Percentiles rank a stretch among this genome's conserved stretches.
phyloP scores from a whole-genome alignment of 2,888 invertebrate species.

The Dasypogon diadema region DNA sequence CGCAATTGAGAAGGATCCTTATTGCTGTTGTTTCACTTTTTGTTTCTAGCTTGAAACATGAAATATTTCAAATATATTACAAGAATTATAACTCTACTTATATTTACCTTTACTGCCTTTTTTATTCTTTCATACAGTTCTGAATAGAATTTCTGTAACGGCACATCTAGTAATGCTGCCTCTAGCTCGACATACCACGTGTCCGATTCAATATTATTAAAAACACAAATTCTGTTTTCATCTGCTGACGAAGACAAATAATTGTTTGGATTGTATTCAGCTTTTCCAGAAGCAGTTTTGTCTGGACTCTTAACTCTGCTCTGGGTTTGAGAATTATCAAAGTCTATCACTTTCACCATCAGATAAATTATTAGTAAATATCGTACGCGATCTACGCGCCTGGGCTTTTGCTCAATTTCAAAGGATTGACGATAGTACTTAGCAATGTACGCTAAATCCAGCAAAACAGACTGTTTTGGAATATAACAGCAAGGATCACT shows the following conservation, averaged over 20 bases:
- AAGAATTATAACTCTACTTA: background rate
- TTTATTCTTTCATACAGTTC: conserved; percentile 55
- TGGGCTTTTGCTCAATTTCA: conserved; percentile 9
- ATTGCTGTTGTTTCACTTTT: background rate
- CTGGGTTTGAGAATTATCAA: background rate
- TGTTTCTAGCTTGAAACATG: conserved; percentile 16
- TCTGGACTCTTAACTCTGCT: background rate
- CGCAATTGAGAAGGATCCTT: conserved; percentile 57
- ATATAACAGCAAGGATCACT: conserved; percentile 32
- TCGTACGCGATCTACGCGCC: conserved; percentile 32
- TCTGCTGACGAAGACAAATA: conserved; percentile 26
- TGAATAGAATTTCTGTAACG: conserved; percentile 57
- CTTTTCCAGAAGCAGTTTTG: background rate
- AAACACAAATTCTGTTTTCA: background rate
- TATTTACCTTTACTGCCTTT: conserved; percentile 50
- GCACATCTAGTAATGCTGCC: conserved; percentile 58
- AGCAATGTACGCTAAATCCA: conserved; percentile 52
- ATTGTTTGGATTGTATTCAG: conserved; percentile 38
- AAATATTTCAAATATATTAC: background rate
- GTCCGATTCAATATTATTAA: conserved; percentile 56
- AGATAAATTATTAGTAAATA: conserved; percentile 51
- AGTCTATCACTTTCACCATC: conserved; percentile 45
- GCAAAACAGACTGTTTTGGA: conserved; percentile 37
- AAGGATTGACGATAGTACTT: conserved; percentile 50
- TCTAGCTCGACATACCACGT: conserved; percentile 58